Conservation (phyloP, 1,140 invertebrate genomes). For the Tetramorium parvispinum region DNA sequence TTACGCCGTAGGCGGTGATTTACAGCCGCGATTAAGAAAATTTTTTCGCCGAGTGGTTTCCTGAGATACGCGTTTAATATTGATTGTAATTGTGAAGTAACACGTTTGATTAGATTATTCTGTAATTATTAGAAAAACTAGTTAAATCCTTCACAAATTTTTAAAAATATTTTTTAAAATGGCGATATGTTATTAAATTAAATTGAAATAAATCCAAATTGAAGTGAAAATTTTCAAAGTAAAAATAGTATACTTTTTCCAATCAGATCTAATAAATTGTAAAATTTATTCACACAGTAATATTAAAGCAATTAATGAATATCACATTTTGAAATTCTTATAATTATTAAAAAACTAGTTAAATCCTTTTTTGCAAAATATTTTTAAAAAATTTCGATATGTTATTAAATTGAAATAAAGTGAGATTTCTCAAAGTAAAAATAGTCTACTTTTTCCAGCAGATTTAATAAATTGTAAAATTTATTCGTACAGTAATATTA, state of each 20-base stretch:
- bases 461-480: neutral
- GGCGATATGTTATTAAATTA: neutral
- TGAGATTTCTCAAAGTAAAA: neutral
- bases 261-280: neutral
- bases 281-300: neutral
- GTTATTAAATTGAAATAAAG: neutral
- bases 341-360: too few species aligned
- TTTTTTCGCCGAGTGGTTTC: neutral
- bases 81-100: neutral
- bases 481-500: neutral
- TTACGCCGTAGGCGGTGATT: neutral
- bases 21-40: neutral
- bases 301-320: neutral
- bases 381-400: too few species aligned
- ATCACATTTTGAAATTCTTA: neutral
- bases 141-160: neutral
- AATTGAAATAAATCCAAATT: slow-evolving; percentile 2
- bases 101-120: neutral
- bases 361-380: too few species aligned
- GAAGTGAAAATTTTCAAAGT: neutral
- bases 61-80: neutral
- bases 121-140: neutral
- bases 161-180: neutral
- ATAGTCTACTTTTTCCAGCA: neutral
- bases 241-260: neutral